A percentile compares a stretch with the other conserved stretches of the same genome.
These are phyloP conservation scores for Staurois parvus DNA, from an alignment of 2,797 vertebrate genomes.

Conservation along the genomic window DNA sequence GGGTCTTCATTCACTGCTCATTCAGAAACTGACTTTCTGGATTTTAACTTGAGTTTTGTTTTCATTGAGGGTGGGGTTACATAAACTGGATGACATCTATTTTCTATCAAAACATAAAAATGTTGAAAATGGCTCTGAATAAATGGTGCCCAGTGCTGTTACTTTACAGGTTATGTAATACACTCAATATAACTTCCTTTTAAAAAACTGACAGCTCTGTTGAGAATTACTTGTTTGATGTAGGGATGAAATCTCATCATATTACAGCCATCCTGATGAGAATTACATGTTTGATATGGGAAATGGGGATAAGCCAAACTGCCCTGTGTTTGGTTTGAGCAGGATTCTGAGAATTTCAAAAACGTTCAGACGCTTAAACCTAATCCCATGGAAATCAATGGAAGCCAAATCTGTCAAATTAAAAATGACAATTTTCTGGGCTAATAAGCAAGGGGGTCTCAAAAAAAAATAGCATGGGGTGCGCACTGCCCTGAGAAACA, in stretches of 20 bases:
- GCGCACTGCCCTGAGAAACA: no score
- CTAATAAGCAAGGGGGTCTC: no score
- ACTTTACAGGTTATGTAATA: background rate
- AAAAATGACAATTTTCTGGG: no score
- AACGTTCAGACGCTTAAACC: no score
- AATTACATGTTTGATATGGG: no score
- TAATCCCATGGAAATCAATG: no score
- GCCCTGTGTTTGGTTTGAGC: no score
- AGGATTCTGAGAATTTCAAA: no score
- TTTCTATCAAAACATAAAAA: background rate
- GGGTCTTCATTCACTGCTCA: background rate
- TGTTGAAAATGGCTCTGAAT: background rate
- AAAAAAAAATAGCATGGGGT: no score
- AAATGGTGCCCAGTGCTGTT: background rate
- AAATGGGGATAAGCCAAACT: no score
- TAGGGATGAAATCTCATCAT: background rate
- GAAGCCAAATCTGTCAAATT: no score
- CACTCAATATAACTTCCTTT: background rate
- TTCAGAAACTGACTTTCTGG: background rate
- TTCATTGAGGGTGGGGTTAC: background rate
- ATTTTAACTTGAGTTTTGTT: background rate
- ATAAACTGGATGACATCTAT: background rate
- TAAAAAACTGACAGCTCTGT: no score
- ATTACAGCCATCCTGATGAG: background rate
- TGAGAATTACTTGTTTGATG: background rate